phyloP scores from a whole-genome alignment of 2,797 vertebrate genomes.

The Heliangelus exortis region DNA sequence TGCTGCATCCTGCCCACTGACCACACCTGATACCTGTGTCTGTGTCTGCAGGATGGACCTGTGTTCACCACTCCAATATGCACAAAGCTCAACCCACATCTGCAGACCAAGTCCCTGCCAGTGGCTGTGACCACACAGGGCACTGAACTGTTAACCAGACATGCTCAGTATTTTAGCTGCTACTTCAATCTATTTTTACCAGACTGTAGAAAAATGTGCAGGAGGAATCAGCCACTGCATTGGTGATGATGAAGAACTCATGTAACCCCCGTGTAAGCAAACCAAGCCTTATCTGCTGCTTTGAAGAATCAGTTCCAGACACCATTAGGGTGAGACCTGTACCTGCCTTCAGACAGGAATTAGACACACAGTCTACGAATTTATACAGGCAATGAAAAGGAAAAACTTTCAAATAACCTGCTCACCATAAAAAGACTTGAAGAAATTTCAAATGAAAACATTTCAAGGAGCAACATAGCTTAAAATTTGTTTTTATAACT shows the following conservation, averaged over 20 bases:
- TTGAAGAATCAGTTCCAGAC: neutral
- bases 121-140: neutral
- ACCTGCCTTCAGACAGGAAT: constrained; percentile 20
- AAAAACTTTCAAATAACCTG: constrained; percentile 34
- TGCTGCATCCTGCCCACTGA: neutral
- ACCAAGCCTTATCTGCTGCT: neutral
- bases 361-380: constrained; percentile 3
- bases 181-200: neutral
- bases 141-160: neutral
- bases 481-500: constrained; percentile 25
- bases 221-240: neutral
- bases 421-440: neutral
- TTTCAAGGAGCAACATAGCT: constrained; percentile 15
- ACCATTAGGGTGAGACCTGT: neutral
- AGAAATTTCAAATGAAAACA: constrained; percentile 33
- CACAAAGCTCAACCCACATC: neutral
- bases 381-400: neutral
- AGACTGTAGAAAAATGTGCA: neutral
- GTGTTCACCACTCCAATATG: neutral
- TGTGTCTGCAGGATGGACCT: rapidly evolving
- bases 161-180: neutral
- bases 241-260: neutral
- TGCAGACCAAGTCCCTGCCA: neutral
- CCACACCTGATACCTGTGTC: neutral
- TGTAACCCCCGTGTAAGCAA: neutral